These are phyloP conservation scores for Xestobium rufovillosum DNA, from an alignment of 2,888 invertebrate genomes.

Conservation along the genomic window DNA sequence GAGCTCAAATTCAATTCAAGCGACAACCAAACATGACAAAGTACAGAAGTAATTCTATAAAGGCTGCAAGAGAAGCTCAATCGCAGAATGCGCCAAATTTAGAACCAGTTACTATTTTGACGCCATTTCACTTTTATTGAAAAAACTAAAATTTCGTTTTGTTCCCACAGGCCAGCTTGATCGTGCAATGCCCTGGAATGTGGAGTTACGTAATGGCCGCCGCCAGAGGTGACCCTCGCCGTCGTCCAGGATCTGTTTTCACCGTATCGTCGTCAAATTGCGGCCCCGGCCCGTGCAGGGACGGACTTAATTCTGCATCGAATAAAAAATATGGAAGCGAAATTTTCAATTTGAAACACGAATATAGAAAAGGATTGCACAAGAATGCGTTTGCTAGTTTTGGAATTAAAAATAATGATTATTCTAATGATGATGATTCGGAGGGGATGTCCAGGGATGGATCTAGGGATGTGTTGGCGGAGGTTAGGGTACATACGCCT, in stretches of 20 bases:
- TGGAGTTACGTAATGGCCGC: constrained; percentile 69
- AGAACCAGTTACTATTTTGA: too few relatives aligned
- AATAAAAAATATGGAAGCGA: background rate
- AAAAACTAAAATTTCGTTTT: too few relatives aligned
- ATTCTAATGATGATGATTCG: too few relatives aligned
- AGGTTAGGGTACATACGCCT: constrained; percentile 38
- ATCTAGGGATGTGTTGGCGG: constrained; percentile 38
- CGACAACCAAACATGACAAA: too few relatives aligned
- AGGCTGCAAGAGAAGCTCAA: too few relatives aligned
- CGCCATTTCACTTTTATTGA: too few relatives aligned
- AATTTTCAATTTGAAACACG: background rate
- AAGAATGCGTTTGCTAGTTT: background rate
- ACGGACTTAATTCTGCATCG: constrained; percentile 27
- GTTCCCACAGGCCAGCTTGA: too few relatives aligned
- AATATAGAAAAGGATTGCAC: background rate
- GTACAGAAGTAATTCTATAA: too few relatives aligned
- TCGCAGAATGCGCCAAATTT: too few relatives aligned
- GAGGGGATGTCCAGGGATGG: constrained; percentile 36
- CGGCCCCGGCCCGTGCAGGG: constrained; percentile 38
- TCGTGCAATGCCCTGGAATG: constrained; percentile 47
- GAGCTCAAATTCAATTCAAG: too few relatives aligned
- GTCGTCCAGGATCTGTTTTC: constrained; percentile 36
- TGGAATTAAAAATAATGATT: too few relatives aligned
- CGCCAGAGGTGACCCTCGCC: constrained; percentile 57
- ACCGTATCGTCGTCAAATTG: constrained; percentile 33